A percentile compares a stretch with the other conserved stretches of the same genome.
These are phyloP conservation scores for Nomada lathburiana DNA, from an alignment of 2,888 invertebrate genomes.

Conservation along the genomic window DNA sequence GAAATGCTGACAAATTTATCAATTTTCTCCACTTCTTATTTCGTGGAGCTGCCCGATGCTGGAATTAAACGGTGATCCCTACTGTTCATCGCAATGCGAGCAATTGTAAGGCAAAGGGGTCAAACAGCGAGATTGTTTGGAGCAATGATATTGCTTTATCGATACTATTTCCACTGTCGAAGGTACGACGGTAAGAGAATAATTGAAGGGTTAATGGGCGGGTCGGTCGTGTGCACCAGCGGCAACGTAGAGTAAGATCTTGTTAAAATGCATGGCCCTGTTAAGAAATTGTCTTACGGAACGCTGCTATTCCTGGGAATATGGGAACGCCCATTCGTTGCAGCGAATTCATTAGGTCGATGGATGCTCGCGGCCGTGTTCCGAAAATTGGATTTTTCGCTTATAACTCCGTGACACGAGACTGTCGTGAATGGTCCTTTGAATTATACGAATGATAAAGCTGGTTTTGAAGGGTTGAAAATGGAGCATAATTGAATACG, in stretches of 20 bases:
- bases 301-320: not conserved
- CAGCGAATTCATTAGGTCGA: slow-evolving; percentile 15
- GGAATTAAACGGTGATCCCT: no score
- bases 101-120: no score
- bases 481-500: no score
- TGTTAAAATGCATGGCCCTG: slow-evolving; percentile 30
- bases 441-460: not conserved
- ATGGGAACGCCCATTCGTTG: not conserved
- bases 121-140: no score
- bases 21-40: no score
- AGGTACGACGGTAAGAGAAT: not conserved
- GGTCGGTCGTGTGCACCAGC: slow-evolving; percentile 2
- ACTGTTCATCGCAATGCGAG: no score
- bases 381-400: slow-evolving; percentile 9
- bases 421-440: not conserved
- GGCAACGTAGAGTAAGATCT: slow-evolving; percentile 23
- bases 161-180: no score
- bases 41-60: no score
- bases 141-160: no score
- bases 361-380: slow-evolving; percentile 1
- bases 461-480: no score
- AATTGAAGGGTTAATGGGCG: slow-evolving; percentile 44
- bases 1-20: no score
- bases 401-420: slow-evolving; percentile 1
- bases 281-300: slow-evolving; percentile 14